Percentiles rank a stretch among this genome's conserved stretches.
Conservation (phyloP, 2,113 vertebrate species). For the Cyprinodon tularosa region DNA sequence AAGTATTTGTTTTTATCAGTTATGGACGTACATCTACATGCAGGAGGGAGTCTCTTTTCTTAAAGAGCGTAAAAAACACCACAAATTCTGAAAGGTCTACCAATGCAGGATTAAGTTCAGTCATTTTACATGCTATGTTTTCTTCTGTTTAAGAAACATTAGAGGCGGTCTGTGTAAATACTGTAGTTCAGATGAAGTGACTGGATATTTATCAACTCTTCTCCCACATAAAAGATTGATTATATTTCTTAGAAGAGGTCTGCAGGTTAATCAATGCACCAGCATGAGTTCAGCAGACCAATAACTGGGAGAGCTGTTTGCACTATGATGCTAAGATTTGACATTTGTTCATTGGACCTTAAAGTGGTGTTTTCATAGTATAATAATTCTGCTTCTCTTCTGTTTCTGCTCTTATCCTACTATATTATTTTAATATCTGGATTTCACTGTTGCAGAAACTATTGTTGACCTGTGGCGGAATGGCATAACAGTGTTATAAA, state of each 20-base stretch:
- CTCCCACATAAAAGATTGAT: conserved; percentile 53
- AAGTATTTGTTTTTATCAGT: conserved; percentile 18
- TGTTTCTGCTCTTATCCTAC: background rate
- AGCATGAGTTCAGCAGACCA: conserved; percentile 11
- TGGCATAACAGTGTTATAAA: conserved; percentile 2
- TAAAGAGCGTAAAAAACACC: conserved; percentile 1
- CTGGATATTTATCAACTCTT: conserved; percentile 40
- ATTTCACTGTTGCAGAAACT: background rate
- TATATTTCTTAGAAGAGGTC: conserved; percentile 51
- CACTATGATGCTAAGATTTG: conserved; percentile 8
- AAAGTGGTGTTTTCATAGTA: conserved; percentile 20
- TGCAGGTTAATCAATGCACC: conserved; percentile 65
- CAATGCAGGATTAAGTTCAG: conserved; percentile 13
- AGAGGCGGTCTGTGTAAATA: too few species aligned
- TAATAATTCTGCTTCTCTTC: background rate
- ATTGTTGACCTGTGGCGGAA: conserved; percentile 4
- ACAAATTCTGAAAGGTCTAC: conserved; percentile 14
- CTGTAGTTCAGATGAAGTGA: conserved; percentile 4
- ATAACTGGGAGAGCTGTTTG: conserved; percentile 22
- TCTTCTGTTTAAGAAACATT: conserved; percentile 34
- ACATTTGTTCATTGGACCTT: conserved; percentile 33
- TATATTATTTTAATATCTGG: background rate
- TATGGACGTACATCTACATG: conserved; percentile 17
- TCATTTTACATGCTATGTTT: conserved; percentile 32
- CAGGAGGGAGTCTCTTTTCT: conserved; percentile 13